phyloP scores from a whole-genome alignment of 2,113 vertebrate genomes.

The Lampris megalopsis region DNA sequence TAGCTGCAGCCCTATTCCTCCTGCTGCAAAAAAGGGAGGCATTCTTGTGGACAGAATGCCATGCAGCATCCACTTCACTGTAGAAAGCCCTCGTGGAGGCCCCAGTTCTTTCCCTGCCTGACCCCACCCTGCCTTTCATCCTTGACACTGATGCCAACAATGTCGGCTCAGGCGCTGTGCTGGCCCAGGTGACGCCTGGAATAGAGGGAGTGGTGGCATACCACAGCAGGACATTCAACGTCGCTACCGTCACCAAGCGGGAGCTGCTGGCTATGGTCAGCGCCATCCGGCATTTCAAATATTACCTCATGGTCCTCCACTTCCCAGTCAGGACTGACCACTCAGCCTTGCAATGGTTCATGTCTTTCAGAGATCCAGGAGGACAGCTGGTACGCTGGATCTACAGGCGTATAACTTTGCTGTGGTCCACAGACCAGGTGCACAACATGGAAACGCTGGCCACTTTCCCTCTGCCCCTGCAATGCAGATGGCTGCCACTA shows the following conservation, averaged over 20 bases:
- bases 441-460: too few relatives aligned
- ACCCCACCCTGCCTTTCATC: conserved; percentile 22
- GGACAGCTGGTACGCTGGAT: neutral
- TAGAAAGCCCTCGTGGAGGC: neutral
- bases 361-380: conserved; percentile 19
- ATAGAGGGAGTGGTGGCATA: conserved; percentile 27
- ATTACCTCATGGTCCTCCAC: neutral
- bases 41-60: conserved; percentile 22
- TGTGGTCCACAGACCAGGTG: neutral
- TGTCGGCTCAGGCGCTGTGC: neutral
- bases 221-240: neutral
- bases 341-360: conserved; percentile 1
- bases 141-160: conserved; percentile 31
- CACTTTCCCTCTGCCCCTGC: too few relatives aligned
- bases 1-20: neutral
- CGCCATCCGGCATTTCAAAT: conserved; percentile 24
- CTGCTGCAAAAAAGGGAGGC: conserved; percentile 11
- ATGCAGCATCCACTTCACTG: neutral
- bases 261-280: conserved; percentile 10
- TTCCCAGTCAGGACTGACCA: too few relatives aligned
- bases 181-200: conserved; percentile 1
- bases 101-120: neutral
- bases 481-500: too few relatives aligned
- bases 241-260: neutral
- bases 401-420: neutral